Percentiles rank a stretch among this genome's conserved stretches.
Conservation (phyloP, 2,113 vertebrate genomes). For the Forbesichthys papilliferus region DNA sequence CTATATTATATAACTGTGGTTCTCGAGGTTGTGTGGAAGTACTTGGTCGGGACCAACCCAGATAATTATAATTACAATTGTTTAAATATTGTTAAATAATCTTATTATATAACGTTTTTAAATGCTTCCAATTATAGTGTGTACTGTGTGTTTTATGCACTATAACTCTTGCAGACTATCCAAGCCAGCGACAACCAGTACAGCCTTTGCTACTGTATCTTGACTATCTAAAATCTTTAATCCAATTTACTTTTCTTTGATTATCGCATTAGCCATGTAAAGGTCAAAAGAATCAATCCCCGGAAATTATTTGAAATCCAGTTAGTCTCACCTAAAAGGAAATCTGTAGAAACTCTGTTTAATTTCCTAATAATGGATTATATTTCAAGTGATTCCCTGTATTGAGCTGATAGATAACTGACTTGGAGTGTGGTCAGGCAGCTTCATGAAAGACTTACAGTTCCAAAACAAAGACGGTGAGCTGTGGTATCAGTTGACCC, state of each 20-base stretch:
- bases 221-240: not conserved
- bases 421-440: slow-evolving; percentile 30
- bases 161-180: not conserved
- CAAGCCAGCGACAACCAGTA: not conserved
- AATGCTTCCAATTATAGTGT: too few relatives aligned
- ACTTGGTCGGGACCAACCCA: too few relatives aligned
- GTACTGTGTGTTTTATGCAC: too few relatives aligned
- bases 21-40: too few relatives aligned
- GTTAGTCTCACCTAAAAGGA: slow-evolving; percentile 20
- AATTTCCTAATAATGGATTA: slow-evolving; percentile 32
- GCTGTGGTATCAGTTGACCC: slow-evolving; percentile 56
- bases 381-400: slow-evolving; percentile 43
- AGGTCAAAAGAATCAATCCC: slow-evolving; percentile 27
- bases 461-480: slow-evolving; percentile 43
- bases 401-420: slow-evolving; percentile 19
- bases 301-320: slow-evolving; percentile 19
- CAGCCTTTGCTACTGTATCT: not conserved
- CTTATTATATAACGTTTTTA: too few relatives aligned
- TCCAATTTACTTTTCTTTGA: not conserved
- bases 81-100: too few relatives aligned
- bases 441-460: slow-evolving; percentile 57
- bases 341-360: slow-evolving; percentile 28
- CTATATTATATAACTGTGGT: not conserved
- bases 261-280: not conserved
- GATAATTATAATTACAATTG: too few relatives aligned